phyloP scores from a whole-genome alignment of 2,888 invertebrate species.

The Lymantria monacha region DNA sequence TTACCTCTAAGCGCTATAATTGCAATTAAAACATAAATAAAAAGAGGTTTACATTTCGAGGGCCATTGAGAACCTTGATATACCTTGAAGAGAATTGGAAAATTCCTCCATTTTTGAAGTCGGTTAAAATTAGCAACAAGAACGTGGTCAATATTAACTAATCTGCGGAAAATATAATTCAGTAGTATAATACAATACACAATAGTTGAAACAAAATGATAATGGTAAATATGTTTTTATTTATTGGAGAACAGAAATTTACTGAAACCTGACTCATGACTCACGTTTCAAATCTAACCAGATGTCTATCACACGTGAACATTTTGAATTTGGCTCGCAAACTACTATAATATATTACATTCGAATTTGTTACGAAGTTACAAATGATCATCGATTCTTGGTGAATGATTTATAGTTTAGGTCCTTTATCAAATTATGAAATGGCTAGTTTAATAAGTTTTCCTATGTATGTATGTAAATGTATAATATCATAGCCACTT shows the following conservation, averaged over 20 bases:
- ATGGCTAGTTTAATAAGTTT: slow-evolving; percentile 2
- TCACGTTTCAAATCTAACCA: slow-evolving; percentile 3
- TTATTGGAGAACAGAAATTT: not conserved
- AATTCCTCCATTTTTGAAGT: too few relatives aligned
- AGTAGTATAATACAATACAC: not conserved
- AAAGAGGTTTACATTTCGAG: too few relatives aligned
- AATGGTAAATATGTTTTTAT: not conserved
- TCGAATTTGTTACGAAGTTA: slow-evolving; percentile 8
- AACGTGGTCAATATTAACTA: too few relatives aligned
- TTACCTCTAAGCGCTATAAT: too few relatives aligned
- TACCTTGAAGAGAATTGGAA: too few relatives aligned
- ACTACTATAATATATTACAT: slow-evolving; percentile 4
- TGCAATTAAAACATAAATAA: too few relatives aligned
- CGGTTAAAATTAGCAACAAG: too few relatives aligned
- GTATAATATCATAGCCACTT: too few relatives aligned
- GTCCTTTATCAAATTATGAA: too few relatives aligned
- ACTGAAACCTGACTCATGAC: slow-evolving; percentile 1
- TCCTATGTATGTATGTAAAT: too few relatives aligned
- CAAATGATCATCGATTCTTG: not conserved
- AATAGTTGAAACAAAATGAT: not conserved
- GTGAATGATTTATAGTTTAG: not conserved
- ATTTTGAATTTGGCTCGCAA: slow-evolving; percentile 3
- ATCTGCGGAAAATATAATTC: not conserved
- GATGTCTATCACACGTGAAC: slow-evolving; percentile 8
- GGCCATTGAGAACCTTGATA: too few relatives aligned